phyloP scores from a whole-genome alignment of 2,113 vertebrate genomes.

The Phaethornis superciliosus region DNA sequence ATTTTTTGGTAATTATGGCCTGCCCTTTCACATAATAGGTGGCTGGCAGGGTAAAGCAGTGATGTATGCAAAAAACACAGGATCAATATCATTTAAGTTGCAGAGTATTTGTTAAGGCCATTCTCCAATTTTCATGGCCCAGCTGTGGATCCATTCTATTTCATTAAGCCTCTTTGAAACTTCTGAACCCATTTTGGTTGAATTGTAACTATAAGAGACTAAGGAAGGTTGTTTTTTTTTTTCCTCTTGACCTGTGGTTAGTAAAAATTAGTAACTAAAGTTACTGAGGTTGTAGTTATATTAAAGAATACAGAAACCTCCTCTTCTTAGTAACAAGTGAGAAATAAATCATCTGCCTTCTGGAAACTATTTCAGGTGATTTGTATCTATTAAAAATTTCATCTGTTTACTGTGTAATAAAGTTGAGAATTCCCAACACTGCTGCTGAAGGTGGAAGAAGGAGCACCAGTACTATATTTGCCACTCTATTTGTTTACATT shows the following conservation, averaged over 20 bases:
- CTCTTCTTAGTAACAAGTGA: background rate
- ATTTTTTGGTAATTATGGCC: background rate
- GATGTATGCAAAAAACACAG: background rate
- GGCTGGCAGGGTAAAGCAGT: background rate
- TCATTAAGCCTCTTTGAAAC: background rate
- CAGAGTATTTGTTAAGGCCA: rapidly evolving
- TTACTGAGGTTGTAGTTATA: too few relatives aligned
- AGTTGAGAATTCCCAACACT: background rate
- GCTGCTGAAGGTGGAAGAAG: background rate
- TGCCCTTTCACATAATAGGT: background rate
- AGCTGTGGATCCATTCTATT: background rate
- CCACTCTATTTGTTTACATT: rapidly evolving
- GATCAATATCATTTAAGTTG: background rate
- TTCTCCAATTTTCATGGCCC: background rate
- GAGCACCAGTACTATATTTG: background rate
- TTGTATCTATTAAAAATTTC: background rate
- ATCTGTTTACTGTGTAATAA: background rate
- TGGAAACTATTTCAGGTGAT: background rate
- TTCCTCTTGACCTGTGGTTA: background rate
- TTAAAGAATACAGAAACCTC: background rate
- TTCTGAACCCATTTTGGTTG: background rate
- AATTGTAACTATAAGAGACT: background rate
- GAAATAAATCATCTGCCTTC: background rate
- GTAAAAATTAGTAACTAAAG: too few relatives aligned
- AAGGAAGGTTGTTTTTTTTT: background rate